Base-by-base conservation (phyloP, 2,888 invertebrate species). In the Globia sparganii region DNA sequence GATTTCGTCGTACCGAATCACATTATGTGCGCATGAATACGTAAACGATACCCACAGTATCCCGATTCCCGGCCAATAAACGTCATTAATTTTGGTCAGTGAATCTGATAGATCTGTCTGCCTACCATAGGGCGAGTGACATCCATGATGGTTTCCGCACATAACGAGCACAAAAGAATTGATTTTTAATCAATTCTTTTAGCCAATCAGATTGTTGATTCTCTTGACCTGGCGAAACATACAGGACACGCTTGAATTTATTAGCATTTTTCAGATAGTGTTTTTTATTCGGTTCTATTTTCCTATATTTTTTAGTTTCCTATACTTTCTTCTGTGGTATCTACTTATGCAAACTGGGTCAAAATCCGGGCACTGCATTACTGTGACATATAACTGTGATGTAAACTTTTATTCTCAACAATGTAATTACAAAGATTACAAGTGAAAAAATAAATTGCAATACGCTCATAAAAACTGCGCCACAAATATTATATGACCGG, bases 371-470 rank as follows among this genome's bases (percentile, higher is more conserved):
- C 25, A 25, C 28, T 37, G 6, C 49, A 25, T 43, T 78, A 34
- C 56, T 28, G 40, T 64, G 46, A 49, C 53, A 46, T 0, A 28
- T 81, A 80, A 83, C 78, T 58, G 83, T 83, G 37, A 31, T 37
- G 21, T 49, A 67, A 66, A 83, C 43, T 31, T 76, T 78, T 43
- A 49, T 71, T 67, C 15, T n/a, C 40, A 53, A 71, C 15, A 58
- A 67, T 37, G 34, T 31, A 56, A 65, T 21, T n/a, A 69, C 40
- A 46, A 68, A 66, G 21, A 56, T 13, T 28, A 53, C 40, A 56
- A 73, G 31, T 73, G 40, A 40, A 31, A 78, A 77, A 58, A 58
- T 40, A 40, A 78, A 83, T 62, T 67, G 34, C 58, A 64, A 28
- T n/a, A 8, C 9, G 5, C 43, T 53, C 59, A 31, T 66, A 59